A percentile compares a stretch with the other conserved stretches of the same genome.
Conservation (phyloP, 2,113 vertebrate genomes). For the Eurystomus gularis region DNA sequence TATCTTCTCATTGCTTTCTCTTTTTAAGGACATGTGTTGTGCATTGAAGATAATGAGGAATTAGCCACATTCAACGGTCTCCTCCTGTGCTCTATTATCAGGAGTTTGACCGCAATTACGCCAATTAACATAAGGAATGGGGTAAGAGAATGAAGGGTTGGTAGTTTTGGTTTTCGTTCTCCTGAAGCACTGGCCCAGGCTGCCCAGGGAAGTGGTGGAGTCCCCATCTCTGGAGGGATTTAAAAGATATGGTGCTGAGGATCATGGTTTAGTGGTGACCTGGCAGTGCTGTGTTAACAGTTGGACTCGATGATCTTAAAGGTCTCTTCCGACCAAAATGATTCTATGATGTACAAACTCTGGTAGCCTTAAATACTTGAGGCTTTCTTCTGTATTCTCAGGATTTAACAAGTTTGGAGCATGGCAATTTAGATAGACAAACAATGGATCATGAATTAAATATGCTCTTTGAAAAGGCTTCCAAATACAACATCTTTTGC, state of each 20-base stretch:
- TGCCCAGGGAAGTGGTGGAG: background rate
- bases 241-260: background rate
- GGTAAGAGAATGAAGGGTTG: background rate
- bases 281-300: background rate
- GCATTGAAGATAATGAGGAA: background rate
- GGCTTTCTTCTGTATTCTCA: accelerated
- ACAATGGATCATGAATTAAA: background rate
- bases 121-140: background rate
- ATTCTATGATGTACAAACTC: background rate
- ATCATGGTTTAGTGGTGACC: background rate
- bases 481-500: background rate
- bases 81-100: background rate
- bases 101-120: background rate
- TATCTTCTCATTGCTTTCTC: accelerated
- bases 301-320: too few relatives aligned
- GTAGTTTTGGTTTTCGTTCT: background rate
- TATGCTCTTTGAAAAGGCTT: background rate
- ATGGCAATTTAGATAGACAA: background rate
- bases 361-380: background rate
- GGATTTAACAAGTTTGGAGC: background rate
- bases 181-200: background rate
- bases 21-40: background rate
- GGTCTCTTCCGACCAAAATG: too few relatives aligned
- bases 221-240: background rate
- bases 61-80: accelerated